Evolutionary conservation across 2,797 vertebrate species (phyloP).

Genomic region (Crenichthys baileyi): DNA sequence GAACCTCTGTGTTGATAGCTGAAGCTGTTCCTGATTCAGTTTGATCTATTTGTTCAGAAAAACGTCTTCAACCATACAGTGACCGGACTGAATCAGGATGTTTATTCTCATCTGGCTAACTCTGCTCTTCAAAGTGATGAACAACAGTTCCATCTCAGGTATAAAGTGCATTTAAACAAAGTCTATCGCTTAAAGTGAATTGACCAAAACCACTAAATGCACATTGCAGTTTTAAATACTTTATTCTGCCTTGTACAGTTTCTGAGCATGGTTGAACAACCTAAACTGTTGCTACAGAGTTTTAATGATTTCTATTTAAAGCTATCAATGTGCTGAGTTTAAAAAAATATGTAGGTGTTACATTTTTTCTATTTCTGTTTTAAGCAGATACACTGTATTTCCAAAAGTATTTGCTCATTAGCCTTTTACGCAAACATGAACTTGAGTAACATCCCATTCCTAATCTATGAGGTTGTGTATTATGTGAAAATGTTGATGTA

Average conservation of each 20-base stretch:
- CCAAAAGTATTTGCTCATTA: neutral
- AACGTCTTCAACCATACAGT: neutral
- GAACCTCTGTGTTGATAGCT: conserved; percentile 2
- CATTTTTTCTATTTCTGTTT: neutral
- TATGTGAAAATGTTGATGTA: neutral
- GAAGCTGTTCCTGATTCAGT: neutral
- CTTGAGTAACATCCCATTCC: neutral
- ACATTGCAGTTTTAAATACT: neutral
- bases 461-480: neutral
- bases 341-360: neutral
- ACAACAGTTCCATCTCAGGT: conserved; percentile 36
- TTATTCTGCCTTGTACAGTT: neutral
- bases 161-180: neutral
- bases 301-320: neutral
- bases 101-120: conserved; percentile 37
- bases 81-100: conserved; percentile 25
- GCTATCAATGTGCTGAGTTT: neutral
- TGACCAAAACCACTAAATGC: neutral
- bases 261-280: neutral
- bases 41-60: neutral
- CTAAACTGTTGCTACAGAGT: neutral
- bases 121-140: conserved; percentile 35
- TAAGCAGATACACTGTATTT: neutral
- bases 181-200: neutral
- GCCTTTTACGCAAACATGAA: neutral